These are phyloP conservation scores for Melanchra persicariae DNA, from an alignment of 2,888 invertebrate genomes.

Conservation along the genomic window DNA sequence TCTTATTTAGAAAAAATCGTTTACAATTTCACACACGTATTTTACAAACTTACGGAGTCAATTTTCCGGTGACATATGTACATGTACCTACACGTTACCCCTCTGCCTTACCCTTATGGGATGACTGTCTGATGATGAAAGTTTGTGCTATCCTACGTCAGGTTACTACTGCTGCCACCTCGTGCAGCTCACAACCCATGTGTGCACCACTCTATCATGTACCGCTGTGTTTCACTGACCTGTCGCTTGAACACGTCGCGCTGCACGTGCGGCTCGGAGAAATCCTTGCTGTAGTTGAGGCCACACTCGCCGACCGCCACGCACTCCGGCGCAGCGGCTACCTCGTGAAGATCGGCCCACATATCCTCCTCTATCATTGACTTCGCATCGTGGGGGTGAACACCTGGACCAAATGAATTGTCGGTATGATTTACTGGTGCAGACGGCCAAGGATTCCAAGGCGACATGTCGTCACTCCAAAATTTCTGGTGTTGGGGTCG, in stretches of 20 bases:
- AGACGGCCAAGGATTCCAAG: not conserved
- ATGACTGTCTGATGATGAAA: too few relatives aligned
- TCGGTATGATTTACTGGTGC: not conserved
- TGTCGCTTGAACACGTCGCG: slow-evolving; percentile 96
- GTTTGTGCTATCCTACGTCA: too few relatives aligned
- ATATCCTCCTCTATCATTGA: slow-evolving; percentile 93
- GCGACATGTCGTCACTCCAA: not conserved
- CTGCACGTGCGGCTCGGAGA: slow-evolving; percentile 97
- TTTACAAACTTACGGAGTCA: too few relatives aligned
- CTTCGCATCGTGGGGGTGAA: slow-evolving; percentile 98
- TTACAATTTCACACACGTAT: too few relatives aligned
- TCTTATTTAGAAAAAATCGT: too few relatives aligned
- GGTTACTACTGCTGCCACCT: too few relatives aligned
- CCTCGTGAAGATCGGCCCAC: slow-evolving; percentile 95
- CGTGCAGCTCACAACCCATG: too few relatives aligned
- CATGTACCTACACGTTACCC: too few relatives aligned
- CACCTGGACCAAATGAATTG: slow-evolving; percentile 88
- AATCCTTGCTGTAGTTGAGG: slow-evolving; percentile 98
- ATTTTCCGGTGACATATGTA: too few relatives aligned
- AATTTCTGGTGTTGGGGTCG: too few relatives aligned
- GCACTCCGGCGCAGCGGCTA: slow-evolving; percentile 96
- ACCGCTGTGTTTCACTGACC: slow-evolving; percentile 81
- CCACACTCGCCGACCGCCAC: slow-evolving; percentile 98
- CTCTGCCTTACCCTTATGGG: too few relatives aligned
- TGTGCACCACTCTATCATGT: too few relatives aligned